phyloP scores from a whole-genome alignment of 2,113 vertebrate genomes.

The Nerophis ophidion region DNA sequence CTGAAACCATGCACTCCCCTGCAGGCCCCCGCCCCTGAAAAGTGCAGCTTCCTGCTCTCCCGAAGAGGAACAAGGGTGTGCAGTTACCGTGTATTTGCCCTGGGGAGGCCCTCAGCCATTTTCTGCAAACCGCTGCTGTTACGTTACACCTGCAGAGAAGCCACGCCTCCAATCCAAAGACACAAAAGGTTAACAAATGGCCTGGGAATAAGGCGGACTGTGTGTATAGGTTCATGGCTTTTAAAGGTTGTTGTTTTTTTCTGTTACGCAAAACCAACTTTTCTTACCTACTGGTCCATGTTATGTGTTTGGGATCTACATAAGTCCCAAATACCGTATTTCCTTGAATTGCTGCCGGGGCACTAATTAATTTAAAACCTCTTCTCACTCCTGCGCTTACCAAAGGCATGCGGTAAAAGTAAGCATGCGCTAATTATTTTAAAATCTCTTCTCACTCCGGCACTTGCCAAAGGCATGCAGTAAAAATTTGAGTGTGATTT shows the following conservation, averaged over 20 bases:
- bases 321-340: too few species aligned
- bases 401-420: too few species aligned
- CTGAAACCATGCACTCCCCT: constrained; percentile 63
- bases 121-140: constrained; percentile 19
- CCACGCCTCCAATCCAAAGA: constrained; percentile 26
- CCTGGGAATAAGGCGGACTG: neutral
- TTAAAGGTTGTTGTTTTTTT: neutral
- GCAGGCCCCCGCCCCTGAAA: constrained; percentile 25
- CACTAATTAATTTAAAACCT: too few species aligned
- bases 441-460: too few species aligned
- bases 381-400: too few species aligned
- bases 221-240: neutral
- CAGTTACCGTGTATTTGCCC: constrained; percentile 62
- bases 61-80: constrained; percentile 70
- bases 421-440: too few species aligned
- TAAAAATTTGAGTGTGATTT: too few species aligned
- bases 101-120: constrained; percentile 55
- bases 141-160: constrained; percentile 50
- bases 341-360: too few species aligned
- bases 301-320: too few species aligned
- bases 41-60: constrained; percentile 63
- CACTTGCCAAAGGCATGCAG: too few species aligned
- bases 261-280: neutral
- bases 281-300: too few species aligned
- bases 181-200: constrained; percentile 29